Base-by-base conservation (phyloP, 1,140 invertebrate species). In the Acyrthosiphon pisum region DNA sequence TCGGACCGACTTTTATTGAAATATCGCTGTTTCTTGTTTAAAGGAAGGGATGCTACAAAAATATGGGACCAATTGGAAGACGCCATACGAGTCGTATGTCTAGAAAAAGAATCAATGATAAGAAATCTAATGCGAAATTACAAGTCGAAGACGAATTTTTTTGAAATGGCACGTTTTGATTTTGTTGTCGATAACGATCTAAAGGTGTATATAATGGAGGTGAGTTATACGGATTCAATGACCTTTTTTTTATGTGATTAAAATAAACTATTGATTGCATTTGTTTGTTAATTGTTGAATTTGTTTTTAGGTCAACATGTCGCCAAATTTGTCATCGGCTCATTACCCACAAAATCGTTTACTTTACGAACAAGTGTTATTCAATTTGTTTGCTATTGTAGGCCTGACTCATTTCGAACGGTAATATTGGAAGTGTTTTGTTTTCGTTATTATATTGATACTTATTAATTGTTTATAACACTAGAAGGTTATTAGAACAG, bases 91-190 rank as follows among this genome's bases (percentile, higher is more conserved):
- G 96, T 97, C 92, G 96, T 98, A 20, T 96, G 97, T 94, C 94
- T 97, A 76, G 95, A 96, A 53, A 99, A 99, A 95, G 98, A 98
- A 95, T 94, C 96, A 46, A 95, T 96, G 93, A 97, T 98, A 48
- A 95, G 96, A 68, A 95, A 96, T 46, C 95, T 96, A n/a, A 90
- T 97, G 23, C 94, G 95, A 86, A 94, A 95, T 9, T 97, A 96
- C 94, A 95, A 95, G 94, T 96, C 95, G 6, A 95, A 95, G 53
- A 95, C 97, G 76, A 98, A 98, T 94, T 99, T 99, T 94, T 99
- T 99, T 95, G 99, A 99, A 95, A 96, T 99, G 95, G 97, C 99
- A 95, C 96, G 99, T 88, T 98, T 99, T 94, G 99, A 99, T 95
- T 97, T 99, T 95, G 97, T 99, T 0, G 95, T 99, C 14, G 98